Base-by-base conservation (phyloP, 2,113 vertebrate species). In the Collichthys lucidus region DNA sequence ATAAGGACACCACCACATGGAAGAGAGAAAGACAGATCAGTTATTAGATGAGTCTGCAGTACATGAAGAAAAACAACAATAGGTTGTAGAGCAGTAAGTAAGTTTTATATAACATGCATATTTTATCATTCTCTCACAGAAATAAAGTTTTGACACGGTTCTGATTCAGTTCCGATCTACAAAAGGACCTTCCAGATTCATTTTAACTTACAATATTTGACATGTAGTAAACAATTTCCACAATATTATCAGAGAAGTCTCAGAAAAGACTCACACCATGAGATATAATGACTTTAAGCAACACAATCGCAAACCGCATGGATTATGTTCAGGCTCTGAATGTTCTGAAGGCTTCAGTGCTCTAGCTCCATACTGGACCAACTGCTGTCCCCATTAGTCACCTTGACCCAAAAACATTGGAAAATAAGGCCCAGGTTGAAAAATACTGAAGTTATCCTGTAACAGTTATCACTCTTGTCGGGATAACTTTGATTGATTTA, bases 1-100 rank as follows among this genome's bases (percentile, higher is more conserved):
- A 53, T 0, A 11, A 62, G 15, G 74, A 26, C 44, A 61, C 42
- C 84, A n/a, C 0, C 84, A 89, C 81, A 90, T 91, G 88, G 66
- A 85, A 85, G 35, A 89, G 35, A 90, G 5, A 78, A 46, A 64
- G 42, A 40, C 35, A 61, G 20, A 74, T 61, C 3, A 47, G 26
- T 12, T 0, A 3, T 26, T 59, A 14, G 0, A 31, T 63, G 22
- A 42, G 26, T 31, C 24, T 74, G 20, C 40, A 44, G 40, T 9
- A 46, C 2, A 46, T 5, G 0, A 9, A 26, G 2, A 22, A 16
- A 31, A 80, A 24, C 35, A 52, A 20, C 5, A 52, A 20, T 17
- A 19, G 17, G 47, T 8, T 35, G 35, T 8, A 35, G 35, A 35
- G 35, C 31, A 31, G 31, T 35, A 35, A 35, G 35, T 24, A 35